These are phyloP conservation scores for Lordiphosa fenestrarum DNA, from an alignment of 2,888 invertebrate species.

Conservation along the genomic window DNA sequence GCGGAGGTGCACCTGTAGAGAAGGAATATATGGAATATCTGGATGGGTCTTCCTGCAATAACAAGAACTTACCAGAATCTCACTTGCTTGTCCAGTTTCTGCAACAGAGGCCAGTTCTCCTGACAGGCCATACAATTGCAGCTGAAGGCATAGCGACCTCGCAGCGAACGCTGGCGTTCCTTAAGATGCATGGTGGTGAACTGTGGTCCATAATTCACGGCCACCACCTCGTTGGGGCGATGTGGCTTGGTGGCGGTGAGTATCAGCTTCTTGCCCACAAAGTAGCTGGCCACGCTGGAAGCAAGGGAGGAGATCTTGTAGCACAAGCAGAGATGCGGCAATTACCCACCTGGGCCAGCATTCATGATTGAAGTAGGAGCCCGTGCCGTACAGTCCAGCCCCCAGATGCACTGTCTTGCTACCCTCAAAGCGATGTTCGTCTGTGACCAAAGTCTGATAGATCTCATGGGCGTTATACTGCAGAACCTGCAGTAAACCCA, in stretches of 20 bases:
- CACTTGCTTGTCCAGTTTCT: conserved; percentile 82
- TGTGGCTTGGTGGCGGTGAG: conserved; percentile 86
- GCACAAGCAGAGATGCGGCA: neutral
- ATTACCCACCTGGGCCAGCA: conserved; percentile 83
- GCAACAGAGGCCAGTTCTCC: conserved; percentile 88
- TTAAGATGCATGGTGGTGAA: conserved; percentile 83
- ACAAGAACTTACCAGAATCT: conserved; percentile 71
- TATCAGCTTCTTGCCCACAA: conserved; percentile 87
- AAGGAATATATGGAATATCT: too few relatives aligned
- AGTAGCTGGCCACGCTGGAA: conserved; percentile 86
- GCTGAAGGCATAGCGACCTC: conserved; percentile 89
- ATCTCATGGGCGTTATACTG: conserved; percentile 94
- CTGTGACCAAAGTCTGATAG: conserved; percentile 84
- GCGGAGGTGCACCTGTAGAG: conserved; percentile 81
- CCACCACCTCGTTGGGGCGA: conserved; percentile 84
- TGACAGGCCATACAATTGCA: conserved; percentile 88
- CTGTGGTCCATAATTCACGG: conserved; percentile 92
- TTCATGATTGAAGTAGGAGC: conserved; percentile 91
- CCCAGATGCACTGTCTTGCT: conserved; percentile 79
- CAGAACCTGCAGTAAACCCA: conserved; percentile 87
- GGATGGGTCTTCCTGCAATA: neutral
- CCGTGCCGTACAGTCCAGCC: conserved; percentile 88
- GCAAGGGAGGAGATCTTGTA: neutral
- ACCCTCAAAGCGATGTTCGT: conserved; percentile 80
- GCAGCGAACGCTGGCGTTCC: conserved; percentile 84